Base-by-base conservation (phyloP, 2,797 vertebrate genomes). In the Echeneis naucrates region DNA sequence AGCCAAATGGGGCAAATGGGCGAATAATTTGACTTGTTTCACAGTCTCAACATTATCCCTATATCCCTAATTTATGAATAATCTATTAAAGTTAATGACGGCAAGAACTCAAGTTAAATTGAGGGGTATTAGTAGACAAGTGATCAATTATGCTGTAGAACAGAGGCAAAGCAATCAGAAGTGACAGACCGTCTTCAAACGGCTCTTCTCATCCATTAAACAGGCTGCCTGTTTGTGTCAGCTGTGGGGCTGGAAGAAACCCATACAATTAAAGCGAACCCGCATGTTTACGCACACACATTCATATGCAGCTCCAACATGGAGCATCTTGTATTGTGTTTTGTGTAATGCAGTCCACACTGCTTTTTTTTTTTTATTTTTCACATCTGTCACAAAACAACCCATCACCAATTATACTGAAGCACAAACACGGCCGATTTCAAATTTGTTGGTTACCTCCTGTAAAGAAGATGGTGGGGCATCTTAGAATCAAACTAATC, bases 391-490 rank as follows among this genome's bases (percentile, higher is more conserved):
- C 92, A 93, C 89, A 92, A 90, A 93, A 92, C 90, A 91, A 92
- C 91, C 90, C 91, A 92, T 92, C 90, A 91, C 94, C 93, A 94
- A 94, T 95, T 94, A 94, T 91, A 92, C 64, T 74, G 88, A 90
- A 90, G 81, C 91, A 90, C 85, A 93, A 91, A 92, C 87, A 87
- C 67, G 65, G 77, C 78, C 80, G 57, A 86, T 90, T 93, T 91
- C 81, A 93, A 85, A 88, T 94, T 88, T 91, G 86, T 92, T 92
- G 89, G 87, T 81, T 94, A 90, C 90, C 92, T 93, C 91, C 90
- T 75, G 90, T 92, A 93, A 92, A 92, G 91, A 93, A 84, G 81
- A 89, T 87, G 76, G 84, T 83, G 87, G 88, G 89, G 91, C 83
- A 91, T 90, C 89, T 89, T 70, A 1, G 79, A 87, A 88, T 89